Evolutionary conservation across 2,888 invertebrate species (phyloP).

Genomic region (Holacanthella duospinosa): DNA sequence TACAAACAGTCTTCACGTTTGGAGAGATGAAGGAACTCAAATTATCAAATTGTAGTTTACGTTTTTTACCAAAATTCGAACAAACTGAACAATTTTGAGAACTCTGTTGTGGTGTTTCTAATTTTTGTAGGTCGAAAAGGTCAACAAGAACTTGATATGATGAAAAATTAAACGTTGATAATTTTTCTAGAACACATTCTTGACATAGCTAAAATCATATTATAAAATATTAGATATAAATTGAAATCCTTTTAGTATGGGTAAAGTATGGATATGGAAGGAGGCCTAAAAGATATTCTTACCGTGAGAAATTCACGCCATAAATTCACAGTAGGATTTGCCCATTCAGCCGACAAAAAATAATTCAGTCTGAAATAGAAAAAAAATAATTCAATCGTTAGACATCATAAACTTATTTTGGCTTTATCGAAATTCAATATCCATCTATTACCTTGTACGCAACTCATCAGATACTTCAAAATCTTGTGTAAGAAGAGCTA

Average conservation of each 20-base stretch:
- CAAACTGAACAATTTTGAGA: neutral
- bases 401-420: neutral
- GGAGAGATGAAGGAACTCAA: neutral
- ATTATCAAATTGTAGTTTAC: neutral
- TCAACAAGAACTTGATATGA: neutral
- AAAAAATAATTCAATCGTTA: neutral
- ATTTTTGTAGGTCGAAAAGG: neutral
- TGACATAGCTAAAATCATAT: neutral
- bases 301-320: neutral
- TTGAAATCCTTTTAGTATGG: no score
- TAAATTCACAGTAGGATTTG: neutral
- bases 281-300: neutral
- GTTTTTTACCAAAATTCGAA: neutral
- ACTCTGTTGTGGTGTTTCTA: neutral
- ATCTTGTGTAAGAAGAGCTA: neutral
- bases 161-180: neutral
- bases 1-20: neutral
- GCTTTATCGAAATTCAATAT: neutral
- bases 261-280: neutral
- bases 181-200: neutral
- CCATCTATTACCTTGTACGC: neutral
- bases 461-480: neutral
- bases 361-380: neutral
- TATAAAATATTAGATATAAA: neutral
- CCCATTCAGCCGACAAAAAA: neutral